These are phyloP conservation scores for Pyrrhopygopsis socrates DNA, from an alignment of 2,888 invertebrate genomes.

Conservation along the genomic window DNA sequence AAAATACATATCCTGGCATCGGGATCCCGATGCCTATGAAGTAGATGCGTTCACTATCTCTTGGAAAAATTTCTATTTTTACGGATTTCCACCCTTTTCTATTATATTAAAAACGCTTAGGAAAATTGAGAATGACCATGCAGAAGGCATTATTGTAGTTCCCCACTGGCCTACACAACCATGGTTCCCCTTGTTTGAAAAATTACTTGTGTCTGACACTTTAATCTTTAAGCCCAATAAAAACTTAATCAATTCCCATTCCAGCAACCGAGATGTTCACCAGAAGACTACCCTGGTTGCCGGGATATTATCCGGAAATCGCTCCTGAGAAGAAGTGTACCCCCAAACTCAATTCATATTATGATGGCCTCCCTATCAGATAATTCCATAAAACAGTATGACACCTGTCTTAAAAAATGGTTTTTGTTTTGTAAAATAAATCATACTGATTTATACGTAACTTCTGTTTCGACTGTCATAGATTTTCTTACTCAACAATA, in stretches of 20 bases:
- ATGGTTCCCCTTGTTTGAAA: slow-evolving; percentile 14
- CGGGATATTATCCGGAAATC: slow-evolving; percentile 15
- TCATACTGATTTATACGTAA: neutral
- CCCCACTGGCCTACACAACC: slow-evolving; percentile 18
- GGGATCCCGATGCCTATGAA: slow-evolving; percentile 24
- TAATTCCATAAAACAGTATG: slow-evolving; percentile 20
- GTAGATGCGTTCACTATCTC: neutral
- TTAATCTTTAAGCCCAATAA: neutral
- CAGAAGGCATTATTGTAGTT: slow-evolving; percentile 13
- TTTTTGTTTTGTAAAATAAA: neutral
- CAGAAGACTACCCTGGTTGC: slow-evolving; percentile 25
- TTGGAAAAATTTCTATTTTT: neutral
- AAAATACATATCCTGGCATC: slow-evolving; percentile 45
- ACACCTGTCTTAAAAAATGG: slow-evolving; percentile 17
- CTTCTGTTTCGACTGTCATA: neutral
- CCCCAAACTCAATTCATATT: neutral
- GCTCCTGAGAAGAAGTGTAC: neutral
- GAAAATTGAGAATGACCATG: slow-evolving; percentile 12
- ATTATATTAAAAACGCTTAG: slow-evolving; percentile 14
- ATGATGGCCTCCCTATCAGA: slow-evolving; percentile 15
- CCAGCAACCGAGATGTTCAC: slow-evolving; percentile 12
- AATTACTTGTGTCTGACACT: neutral
- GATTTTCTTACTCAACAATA: slow-evolving; percentile 5
- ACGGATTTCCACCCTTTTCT: slow-evolving; percentile 21
- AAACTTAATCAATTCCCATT: slow-evolving; percentile 18